Evolutionary conservation across 1,140 invertebrate species (phyloP).

Genomic region (Drosophila pachea): DNA sequence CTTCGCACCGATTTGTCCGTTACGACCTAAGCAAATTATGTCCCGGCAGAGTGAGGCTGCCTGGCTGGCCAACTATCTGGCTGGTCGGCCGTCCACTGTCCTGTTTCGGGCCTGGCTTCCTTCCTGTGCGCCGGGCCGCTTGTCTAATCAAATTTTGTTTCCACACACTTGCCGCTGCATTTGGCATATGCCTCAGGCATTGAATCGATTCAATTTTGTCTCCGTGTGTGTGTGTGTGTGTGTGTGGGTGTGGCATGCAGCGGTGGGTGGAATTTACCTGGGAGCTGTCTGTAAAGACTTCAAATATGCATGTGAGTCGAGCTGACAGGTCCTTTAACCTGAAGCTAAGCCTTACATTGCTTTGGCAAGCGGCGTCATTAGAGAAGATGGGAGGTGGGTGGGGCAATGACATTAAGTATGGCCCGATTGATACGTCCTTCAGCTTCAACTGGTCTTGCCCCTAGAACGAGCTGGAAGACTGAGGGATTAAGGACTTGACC

Average conservation of each 20-base stretch:
- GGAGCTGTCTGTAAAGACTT: too few species aligned
- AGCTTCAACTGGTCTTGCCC: too few species aligned
- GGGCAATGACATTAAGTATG: too few species aligned
- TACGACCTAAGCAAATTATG: constrained; percentile 34
- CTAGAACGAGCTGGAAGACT: too few species aligned
- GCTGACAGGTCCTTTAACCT: neutral
- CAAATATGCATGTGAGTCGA: neutral
- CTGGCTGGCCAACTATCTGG: too few species aligned
- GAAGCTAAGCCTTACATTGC: neutral
- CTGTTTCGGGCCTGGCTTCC: constrained; percentile 3
- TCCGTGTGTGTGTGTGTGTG: too few species aligned
- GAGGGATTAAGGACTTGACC: too few species aligned
- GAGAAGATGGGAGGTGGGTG: too few species aligned
- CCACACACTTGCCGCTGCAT: constrained; percentile 9
- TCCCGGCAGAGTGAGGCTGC: neutral
- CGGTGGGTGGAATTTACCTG: neutral
- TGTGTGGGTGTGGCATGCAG: neutral
- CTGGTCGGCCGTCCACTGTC: neutral
- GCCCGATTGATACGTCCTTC: too few species aligned
- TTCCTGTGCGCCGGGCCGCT: constrained; percentile 4
- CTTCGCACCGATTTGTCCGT: too few species aligned
- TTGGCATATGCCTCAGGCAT: constrained; percentile 1
- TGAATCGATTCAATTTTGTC: constrained; percentile 7
- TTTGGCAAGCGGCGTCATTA: too few species aligned
- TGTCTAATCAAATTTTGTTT: constrained; percentile 22